Evolutionary conservation across 2,797 vertebrate genomes (phyloP).

Genomic region (Cacajao melanocephalus): DNA sequence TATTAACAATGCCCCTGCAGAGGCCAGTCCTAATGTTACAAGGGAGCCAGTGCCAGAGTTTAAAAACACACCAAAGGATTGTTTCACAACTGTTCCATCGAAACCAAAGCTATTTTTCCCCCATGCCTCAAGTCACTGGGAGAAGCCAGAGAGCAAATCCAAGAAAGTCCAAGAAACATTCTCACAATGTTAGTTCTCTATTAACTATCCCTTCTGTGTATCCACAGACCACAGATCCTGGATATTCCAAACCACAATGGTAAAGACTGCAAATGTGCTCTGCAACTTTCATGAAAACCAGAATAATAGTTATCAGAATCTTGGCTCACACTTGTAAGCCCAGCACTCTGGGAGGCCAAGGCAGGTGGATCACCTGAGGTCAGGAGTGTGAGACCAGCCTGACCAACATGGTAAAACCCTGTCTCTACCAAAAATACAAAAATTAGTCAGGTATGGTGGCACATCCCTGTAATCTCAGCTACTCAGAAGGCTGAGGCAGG

Average conservation of each 20-base stretch:
- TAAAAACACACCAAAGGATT: neutral
- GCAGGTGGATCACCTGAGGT: neutral
- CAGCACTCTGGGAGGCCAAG: neutral
- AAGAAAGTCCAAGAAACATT: neutral
- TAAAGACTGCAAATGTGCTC: neutral
- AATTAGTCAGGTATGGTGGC: neutral
- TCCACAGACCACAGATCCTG: fast-evolving
- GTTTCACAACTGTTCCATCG: neutral
- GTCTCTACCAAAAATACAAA: neutral
- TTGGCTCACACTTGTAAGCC: neutral
- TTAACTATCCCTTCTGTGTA: neutral
- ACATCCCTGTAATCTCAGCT: neutral
- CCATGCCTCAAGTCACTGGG: neutral
- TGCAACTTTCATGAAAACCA: neutral
- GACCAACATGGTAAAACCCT: neutral
- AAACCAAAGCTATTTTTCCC: neutral
- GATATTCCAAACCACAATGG: neutral
- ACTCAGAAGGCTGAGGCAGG: neutral
- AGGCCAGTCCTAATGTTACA: neutral
- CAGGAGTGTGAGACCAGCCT: neutral
- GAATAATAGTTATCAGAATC: neutral
- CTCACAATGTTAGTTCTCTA: neutral
- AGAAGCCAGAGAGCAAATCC: neutral
- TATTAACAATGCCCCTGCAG: neutral
- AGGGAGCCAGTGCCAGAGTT: neutral